Evolutionary conservation across 2,113 vertebrate genomes (phyloP).

Genomic region (Hipposideros armiger): DNA sequence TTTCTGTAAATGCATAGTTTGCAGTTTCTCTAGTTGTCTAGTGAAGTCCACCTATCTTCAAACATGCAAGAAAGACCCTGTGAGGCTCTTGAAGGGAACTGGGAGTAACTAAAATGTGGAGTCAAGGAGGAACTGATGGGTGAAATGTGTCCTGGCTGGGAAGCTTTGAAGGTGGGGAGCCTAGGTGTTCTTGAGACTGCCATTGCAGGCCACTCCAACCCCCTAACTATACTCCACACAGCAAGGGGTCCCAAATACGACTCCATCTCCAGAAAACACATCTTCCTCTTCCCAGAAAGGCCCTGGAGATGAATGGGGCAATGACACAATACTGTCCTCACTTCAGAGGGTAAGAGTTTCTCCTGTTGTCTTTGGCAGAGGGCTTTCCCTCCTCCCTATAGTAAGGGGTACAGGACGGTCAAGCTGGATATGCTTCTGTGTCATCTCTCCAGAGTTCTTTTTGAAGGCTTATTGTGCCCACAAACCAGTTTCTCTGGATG

Average conservation of each 20-base stretch:
- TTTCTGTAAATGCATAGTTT: neutral
- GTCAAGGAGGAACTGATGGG: neutral
- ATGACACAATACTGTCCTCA: neutral
- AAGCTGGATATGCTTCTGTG: neutral
- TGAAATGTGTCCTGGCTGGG: neutral
- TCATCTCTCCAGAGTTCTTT: neutral
- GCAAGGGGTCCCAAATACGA: neutral
- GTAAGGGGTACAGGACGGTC: neutral
- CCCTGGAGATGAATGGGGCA: neutral
- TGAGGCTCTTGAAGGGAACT: neutral
- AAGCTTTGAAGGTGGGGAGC: neutral
- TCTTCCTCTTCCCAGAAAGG: neutral
- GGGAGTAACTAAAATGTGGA: neutral
- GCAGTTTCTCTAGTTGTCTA: slow-evolving; percentile 25
- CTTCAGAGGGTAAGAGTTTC: neutral
- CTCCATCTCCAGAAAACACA: neutral
- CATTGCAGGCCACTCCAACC: neutral
- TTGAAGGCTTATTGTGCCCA: neutral
- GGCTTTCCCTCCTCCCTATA: neutral
- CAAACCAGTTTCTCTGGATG: slow-evolving; percentile 17
- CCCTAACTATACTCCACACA: neutral
- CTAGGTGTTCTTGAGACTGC: too few relatives aligned
- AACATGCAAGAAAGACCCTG: neutral
- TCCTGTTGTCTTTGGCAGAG: slow-evolving; percentile 12
- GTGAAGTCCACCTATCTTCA: neutral